Percentiles rank a stretch among this genome's conserved stretches.
phyloP scores from a whole-genome alignment of 2,888 invertebrate genomes.

The Dolichopus griseipennis region DNA sequence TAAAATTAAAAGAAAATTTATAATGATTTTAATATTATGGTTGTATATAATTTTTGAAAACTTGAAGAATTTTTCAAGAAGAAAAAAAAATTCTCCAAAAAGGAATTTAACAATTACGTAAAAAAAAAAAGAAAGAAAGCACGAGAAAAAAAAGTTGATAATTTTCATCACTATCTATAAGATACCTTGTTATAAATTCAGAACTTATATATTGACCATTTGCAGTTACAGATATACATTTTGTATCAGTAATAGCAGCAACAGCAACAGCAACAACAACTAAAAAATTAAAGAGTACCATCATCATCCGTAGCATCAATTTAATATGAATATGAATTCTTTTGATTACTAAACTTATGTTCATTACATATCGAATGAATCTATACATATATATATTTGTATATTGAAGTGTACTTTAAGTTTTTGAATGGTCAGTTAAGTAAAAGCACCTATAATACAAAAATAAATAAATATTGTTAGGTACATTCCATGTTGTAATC shows the following conservation, averaged over 20 bases:
- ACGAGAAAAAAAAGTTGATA: not conserved
- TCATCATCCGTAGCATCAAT: no score
- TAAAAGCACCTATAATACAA: not conserved
- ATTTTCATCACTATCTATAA: not conserved
- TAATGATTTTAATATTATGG: slow-evolving; percentile 1
- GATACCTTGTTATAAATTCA: not conserved
- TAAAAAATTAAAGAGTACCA: no score
- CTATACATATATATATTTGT: no score
- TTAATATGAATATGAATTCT: not conserved
- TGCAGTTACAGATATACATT: not conserved
- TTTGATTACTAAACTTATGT: not conserved
- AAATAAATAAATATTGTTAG: not conserved
- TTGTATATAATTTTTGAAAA: not conserved
- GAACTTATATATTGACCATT: not conserved
- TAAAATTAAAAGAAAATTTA: not conserved
- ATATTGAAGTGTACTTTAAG: not conserved
- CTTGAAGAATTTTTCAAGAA: not conserved
- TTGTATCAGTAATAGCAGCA: no score
- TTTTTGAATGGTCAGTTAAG: not conserved
- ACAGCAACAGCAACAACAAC: no score
- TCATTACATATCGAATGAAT: no score
- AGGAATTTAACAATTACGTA: not conserved
- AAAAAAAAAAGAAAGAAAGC: no score
- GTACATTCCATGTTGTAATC: slow-evolving; percentile 3
- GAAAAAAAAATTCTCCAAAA: not conserved